These are phyloP conservation scores for Dasypus novemcinctus DNA, from an alignment of 2,113 vertebrate species.

Conservation along the genomic window DNA sequence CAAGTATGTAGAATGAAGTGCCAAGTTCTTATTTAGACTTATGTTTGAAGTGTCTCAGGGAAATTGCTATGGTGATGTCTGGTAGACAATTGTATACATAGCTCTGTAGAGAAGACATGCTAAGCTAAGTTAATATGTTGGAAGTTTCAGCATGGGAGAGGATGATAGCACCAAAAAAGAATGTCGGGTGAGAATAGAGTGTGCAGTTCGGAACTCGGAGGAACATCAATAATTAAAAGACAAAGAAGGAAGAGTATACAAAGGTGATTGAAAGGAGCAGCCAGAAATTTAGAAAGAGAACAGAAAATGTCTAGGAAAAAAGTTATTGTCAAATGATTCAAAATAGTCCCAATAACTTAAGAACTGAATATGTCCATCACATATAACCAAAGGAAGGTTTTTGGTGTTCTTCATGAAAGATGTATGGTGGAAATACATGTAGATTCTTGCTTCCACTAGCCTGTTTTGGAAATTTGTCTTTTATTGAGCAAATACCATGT, in stretches of 20 bases:
- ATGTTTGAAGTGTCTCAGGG: background rate
- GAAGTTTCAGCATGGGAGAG: background rate
- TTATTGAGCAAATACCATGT: background rate
- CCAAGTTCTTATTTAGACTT: background rate
- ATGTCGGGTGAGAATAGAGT: background rate
- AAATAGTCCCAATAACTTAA: background rate
- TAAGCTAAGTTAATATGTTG: background rate
- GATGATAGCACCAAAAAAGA: background rate
- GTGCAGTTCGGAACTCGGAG: background rate
- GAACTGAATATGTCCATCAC: background rate
- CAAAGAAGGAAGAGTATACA: background rate
- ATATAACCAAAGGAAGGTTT: background rate
- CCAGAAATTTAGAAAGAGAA: background rate
- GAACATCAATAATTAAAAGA: background rate
- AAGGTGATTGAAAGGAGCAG: background rate
- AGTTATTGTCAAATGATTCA: background rate
- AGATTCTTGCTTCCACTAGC: background rate
- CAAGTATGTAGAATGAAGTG: background rate
- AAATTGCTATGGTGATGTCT: background rate
- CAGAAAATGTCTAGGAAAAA: background rate
- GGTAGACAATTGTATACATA: background rate
- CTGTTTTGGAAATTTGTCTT: background rate
- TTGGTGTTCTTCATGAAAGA: background rate
- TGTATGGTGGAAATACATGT: background rate
- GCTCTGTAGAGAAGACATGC: background rate